A percentile compares a stretch with the other conserved stretches of the same genome.
Conservation (phyloP, 2,113 vertebrate species). For the Parus major region DNA sequence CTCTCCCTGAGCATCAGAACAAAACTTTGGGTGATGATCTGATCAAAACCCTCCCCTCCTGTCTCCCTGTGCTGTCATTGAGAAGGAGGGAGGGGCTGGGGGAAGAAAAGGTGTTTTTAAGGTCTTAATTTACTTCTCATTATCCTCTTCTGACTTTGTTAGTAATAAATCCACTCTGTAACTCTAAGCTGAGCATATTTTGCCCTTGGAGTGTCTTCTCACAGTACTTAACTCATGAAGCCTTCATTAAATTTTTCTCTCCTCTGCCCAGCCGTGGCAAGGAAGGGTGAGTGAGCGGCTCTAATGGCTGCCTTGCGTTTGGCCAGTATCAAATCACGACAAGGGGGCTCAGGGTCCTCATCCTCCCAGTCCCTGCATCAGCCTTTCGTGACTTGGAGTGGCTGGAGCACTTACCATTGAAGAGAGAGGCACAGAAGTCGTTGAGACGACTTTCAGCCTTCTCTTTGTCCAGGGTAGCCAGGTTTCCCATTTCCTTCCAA, state of each 20-base stretch:
- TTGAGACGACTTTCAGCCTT: not conserved
- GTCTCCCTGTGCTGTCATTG: not conserved
- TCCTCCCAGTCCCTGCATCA: not conserved
- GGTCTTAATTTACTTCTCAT: not conserved
- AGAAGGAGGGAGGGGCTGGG: not conserved
- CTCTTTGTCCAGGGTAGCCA: not conserved
- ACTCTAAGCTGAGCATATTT: not conserved
- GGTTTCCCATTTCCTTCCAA: not conserved
- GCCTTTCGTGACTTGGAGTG: not conserved
- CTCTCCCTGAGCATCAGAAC: not conserved
- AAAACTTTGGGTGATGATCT: not conserved
- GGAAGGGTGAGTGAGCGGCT: rapidly evolving
- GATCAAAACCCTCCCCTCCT: not conserved
- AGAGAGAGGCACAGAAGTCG: not conserved
- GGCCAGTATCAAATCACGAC: not conserved
- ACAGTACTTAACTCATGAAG: not conserved
- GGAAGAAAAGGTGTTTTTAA: not conserved
- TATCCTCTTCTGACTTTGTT: not conserved
- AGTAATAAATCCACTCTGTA: not conserved
- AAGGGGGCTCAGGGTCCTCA: not conserved
- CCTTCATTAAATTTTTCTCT: not conserved
- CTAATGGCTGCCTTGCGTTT: not conserved
- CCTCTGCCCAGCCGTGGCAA: not conserved
- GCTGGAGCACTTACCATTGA: not conserved
- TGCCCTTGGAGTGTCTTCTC: not conserved